Conservation (phyloP, 2,113 vertebrate species). For the Octodon degus region DNA sequence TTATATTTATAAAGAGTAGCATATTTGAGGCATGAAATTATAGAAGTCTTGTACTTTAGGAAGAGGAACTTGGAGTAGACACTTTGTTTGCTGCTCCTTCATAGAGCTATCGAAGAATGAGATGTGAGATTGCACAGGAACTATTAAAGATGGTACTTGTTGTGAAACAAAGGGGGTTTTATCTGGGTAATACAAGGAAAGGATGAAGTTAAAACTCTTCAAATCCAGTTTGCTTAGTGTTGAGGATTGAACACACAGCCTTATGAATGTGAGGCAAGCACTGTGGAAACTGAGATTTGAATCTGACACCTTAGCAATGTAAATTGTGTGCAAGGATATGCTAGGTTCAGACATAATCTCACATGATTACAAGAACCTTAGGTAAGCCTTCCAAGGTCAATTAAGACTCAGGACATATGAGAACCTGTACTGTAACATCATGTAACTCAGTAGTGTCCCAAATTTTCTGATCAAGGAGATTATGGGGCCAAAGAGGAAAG, state of each 20-base stretch:
- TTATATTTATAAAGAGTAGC: background rate
- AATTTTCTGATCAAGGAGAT: too few species aligned
- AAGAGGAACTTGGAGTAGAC: background rate
- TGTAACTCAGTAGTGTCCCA: too few species aligned
- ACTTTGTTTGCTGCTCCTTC: background rate
- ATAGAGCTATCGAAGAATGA: background rate
- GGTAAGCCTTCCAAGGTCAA: too few species aligned
- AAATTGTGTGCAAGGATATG: background rate
- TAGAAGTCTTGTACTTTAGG: background rate
- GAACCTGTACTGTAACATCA: too few species aligned
- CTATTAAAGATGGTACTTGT: background rate
- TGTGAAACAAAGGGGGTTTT: background rate
- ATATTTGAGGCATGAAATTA: background rate
- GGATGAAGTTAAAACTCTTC: constrained; percentile 34
- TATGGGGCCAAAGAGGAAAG: too few species aligned
- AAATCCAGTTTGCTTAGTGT: background rate
- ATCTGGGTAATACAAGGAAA: background rate
- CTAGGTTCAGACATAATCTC: background rate
- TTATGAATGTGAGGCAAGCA: background rate
- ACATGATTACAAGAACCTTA: background rate
- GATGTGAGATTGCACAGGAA: background rate
- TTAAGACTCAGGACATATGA: too few species aligned
- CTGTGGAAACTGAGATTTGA: background rate
- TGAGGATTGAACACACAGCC: background rate
- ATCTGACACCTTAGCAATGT: background rate